Percentiles rank a stretch among this genome's conserved stretches.
These are phyloP conservation scores for Cataglyphis rosenhaueri DNA, from an alignment of 2,888 invertebrate species.

Conservation along the genomic window DNA sequence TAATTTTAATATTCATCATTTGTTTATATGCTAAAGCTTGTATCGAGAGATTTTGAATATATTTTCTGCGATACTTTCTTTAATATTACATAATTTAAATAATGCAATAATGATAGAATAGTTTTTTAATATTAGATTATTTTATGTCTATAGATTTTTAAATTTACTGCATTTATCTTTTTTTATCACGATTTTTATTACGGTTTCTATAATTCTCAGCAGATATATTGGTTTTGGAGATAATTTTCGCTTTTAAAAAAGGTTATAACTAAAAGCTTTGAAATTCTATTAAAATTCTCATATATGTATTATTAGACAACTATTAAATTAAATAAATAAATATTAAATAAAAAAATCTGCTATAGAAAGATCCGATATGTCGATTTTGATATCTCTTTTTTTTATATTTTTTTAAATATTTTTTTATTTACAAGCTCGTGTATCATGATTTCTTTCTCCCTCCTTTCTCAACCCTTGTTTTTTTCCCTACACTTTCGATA, in stretches of 20 bases:
- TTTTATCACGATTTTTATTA: not conserved
- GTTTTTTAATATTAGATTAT: not conserved
- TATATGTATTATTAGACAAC: too few relatives aligned
- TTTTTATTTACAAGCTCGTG: not conserved
- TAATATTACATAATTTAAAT: not conserved
- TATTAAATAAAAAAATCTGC: too few relatives aligned
- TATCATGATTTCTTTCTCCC: slow-evolving; percentile 4
- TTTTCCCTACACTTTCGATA: not conserved
- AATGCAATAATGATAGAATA: not conserved
- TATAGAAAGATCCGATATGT: too few relatives aligned
- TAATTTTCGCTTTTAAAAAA: not conserved
- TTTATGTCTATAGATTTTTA: not conserved
- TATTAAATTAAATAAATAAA: too few relatives aligned
- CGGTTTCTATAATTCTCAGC: not conserved
- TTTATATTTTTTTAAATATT: not conserved
- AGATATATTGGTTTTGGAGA: not conserved
- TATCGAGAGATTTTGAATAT: not conserved
- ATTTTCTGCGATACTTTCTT: too few relatives aligned
- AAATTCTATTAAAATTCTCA: not conserved
- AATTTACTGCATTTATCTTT: not conserved
- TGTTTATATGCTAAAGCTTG: not conserved
- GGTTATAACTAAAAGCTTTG: not conserved
- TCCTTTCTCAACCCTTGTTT: not conserved
- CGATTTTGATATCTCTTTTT: not conserved
- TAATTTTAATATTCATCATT: not conserved